These are phyloP conservation scores for Ia io DNA, from an alignment of 2,113 vertebrate species.

Conservation along the genomic window DNA sequence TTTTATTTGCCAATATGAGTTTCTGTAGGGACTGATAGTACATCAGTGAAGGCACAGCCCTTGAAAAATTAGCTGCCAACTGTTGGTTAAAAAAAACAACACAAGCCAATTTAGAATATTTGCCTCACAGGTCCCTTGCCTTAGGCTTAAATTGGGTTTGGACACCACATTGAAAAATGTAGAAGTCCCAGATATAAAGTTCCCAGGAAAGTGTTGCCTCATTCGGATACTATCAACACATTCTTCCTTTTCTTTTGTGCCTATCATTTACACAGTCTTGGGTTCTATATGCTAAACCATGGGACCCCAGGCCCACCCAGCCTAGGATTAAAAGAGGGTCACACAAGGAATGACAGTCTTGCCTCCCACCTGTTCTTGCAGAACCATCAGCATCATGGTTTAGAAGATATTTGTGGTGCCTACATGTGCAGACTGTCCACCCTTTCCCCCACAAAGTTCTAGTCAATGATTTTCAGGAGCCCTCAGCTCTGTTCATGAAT, in stretches of 20 bases:
- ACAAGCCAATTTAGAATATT: background rate
- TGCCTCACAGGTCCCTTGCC: background rate
- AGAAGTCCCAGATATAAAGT: background rate
- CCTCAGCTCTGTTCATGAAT: background rate
- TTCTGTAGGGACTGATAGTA: slow-evolving; percentile 61
- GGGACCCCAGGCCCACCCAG: background rate
- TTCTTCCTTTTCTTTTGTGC: background rate
- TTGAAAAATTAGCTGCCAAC: slow-evolving; percentile 36
- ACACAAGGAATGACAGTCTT: background rate
- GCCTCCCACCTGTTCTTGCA: background rate
- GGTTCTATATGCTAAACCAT: background rate
- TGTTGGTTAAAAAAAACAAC: background rate
- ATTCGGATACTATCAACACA: background rate
- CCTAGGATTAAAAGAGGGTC: background rate
- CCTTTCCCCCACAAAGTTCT: background rate
- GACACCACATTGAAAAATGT: background rate
- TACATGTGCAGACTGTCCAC: no score
- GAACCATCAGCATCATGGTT: background rate
- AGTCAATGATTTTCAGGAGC: background rate
- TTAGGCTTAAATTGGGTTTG: slow-evolving; percentile 22
- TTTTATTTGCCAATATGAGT: slow-evolving; percentile 75
- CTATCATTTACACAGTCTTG: background rate
- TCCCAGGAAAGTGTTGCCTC: background rate
- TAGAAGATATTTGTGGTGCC: no score
- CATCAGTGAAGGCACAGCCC: slow-evolving; percentile 25